Conservation (phyloP, 2,797 vertebrate genomes). For the Pipistrellus kuhlii region DNA sequence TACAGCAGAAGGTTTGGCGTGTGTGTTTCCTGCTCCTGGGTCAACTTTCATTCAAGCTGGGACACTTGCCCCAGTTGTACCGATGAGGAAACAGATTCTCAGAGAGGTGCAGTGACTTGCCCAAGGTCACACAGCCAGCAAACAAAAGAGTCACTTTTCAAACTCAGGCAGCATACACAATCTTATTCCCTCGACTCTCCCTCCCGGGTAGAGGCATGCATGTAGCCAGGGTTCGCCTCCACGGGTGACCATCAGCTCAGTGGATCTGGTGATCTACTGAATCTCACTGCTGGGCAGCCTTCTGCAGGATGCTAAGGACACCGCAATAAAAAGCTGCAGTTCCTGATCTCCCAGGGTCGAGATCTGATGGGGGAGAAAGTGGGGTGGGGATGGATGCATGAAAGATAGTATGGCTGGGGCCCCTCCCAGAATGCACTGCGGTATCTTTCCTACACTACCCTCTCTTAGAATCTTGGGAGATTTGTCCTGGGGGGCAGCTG, state of each 20-base stretch:
- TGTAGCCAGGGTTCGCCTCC: not conserved
- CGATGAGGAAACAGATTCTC: not conserved
- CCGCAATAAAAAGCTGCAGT: not conserved
- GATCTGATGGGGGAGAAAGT: not conserved
- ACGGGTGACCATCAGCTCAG: not conserved
- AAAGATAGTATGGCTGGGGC: not conserved
- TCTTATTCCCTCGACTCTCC: not conserved
- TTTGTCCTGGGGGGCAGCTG: not conserved
- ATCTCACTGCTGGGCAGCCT: not conserved
- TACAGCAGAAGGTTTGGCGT: not conserved
- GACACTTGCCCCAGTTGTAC: not conserved
- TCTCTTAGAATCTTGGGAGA: not conserved
- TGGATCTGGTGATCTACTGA: not conserved
- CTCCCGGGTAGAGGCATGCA: rapidly evolving
- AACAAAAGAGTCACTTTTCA: not conserved
- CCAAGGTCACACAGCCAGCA: conserved; percentile 3
- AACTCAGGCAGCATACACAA: not conserved
- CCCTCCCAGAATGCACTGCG: not conserved
- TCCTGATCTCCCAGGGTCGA: not conserved
- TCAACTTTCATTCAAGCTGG: not conserved
- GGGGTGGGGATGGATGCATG: not conserved
- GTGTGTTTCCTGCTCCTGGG: not conserved
- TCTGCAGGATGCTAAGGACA: not conserved
- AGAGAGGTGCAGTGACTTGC: conserved; percentile 7
- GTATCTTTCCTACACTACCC: not conserved